Evolutionary conservation across 2,113 vertebrate species (phyloP).

Genomic region (Pitta sordida): DNA sequence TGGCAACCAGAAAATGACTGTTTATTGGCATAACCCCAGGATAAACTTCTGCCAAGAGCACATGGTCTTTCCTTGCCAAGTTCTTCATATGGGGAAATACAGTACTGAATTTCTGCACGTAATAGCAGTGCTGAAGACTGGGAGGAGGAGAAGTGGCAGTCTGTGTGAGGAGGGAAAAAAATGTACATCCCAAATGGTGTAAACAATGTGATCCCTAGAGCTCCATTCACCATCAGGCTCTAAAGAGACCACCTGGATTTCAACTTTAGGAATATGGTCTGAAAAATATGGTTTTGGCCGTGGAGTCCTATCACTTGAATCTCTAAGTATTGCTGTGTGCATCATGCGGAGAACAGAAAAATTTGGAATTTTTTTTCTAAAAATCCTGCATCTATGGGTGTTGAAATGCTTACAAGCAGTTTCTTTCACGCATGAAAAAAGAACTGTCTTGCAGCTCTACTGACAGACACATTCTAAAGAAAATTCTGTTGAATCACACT

Average conservation of each 20-base stretch:
- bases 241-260: neutral
- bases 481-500: neutral
- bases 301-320: neutral
- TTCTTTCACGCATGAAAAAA: neutral
- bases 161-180: neutral
- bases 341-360: neutral
- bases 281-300: neutral
- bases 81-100: conserved; percentile 47
- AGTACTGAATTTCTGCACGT: conserved; percentile 37
- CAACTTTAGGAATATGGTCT: neutral
- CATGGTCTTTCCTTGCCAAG: neutral
- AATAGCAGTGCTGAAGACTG: neutral
- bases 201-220: neutral
- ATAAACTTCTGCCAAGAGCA: conserved; percentile 52
- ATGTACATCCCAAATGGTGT: neutral
- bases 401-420: neutral
- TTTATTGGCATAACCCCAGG: conserved; percentile 49
- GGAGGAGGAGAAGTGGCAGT: neutral
- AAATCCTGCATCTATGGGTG: neutral
- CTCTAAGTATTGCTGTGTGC: neutral
- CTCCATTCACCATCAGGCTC: neutral
- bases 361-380: neutral
- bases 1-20: conserved; percentile 61
- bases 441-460: neutral
- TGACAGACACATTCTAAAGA: neutral